Conservation (phyloP, 1,140 invertebrate species). For the Bombus sibiricus region DNA sequence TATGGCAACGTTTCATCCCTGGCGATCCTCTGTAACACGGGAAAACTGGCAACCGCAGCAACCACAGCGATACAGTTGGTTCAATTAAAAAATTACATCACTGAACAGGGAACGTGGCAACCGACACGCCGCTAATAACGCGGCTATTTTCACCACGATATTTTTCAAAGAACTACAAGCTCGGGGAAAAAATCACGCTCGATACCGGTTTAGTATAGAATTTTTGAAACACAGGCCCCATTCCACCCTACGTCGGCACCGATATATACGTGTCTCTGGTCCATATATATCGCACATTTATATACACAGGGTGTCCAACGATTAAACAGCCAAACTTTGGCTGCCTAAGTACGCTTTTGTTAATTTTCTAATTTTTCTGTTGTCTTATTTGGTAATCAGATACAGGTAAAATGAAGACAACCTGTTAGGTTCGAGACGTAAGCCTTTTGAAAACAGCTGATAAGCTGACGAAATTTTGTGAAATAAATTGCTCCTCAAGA, state of each 20-base stretch:
- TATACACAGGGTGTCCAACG: too few species aligned
- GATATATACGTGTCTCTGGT: background rate
- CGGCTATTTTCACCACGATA: slow-evolving; percentile 26
- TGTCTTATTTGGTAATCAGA: too few species aligned
- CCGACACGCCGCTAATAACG: slow-evolving; percentile 42
- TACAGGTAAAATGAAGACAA: too few species aligned
- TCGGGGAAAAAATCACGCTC: slow-evolving; percentile 14
- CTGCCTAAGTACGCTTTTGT: too few species aligned
- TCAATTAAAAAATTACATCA: slow-evolving; percentile 21
- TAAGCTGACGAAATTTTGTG: too few species aligned
- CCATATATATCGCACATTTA: too few species aligned
- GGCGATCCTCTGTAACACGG: background rate
- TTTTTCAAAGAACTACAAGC: slow-evolving; percentile 14
- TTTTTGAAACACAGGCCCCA: slow-evolving; percentile 61
- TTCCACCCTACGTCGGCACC: slow-evolving; percentile 15
- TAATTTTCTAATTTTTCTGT: too few species aligned
- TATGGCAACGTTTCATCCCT: background rate
- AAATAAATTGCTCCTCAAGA: too few species aligned
- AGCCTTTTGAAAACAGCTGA: too few species aligned
- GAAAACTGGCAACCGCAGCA: background rate
- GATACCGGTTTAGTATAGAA: slow-evolving; percentile 43
- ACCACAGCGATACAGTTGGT: background rate
- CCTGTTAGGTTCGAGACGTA: too few species aligned
- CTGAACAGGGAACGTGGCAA: background rate
- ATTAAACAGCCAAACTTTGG: too few species aligned